Evolutionary conservation across 2,888 invertebrate species (phyloP).

Genomic region (Limulus polyphemus): DNA sequence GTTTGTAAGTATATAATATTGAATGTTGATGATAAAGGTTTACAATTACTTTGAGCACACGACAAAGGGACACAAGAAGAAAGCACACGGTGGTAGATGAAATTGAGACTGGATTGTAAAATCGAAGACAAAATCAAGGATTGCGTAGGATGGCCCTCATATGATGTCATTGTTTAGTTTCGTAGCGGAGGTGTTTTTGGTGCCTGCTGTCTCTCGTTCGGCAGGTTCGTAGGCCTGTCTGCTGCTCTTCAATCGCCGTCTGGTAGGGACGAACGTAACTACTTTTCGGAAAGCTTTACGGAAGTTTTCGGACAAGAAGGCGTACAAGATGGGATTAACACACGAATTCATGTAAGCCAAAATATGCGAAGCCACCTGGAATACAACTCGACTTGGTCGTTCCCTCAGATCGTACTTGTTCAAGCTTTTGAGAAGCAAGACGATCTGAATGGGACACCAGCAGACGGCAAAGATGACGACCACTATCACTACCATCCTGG

Average conservation of each 20-base stretch:
- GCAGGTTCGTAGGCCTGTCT: conserved; percentile 8
- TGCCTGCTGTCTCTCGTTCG: conserved; percentile 18
- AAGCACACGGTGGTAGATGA: no score
- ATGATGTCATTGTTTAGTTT: conserved; percentile 19
- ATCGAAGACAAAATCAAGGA: background rate
- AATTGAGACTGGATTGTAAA: no score
- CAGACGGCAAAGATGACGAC: conserved; percentile 84
- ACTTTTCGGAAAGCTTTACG: conserved; percentile 61
- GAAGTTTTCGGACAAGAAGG: conserved; percentile 87
- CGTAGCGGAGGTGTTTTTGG: conserved; percentile 14
- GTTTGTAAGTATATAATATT: no score
- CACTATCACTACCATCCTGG: conserved; percentile 79
- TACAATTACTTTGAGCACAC: no score
- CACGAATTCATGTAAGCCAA: conserved; percentile 83
- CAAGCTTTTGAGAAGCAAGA: conserved; percentile 61
- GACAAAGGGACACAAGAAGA: no score
- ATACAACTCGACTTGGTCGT: conserved; percentile 40
- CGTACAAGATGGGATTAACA: conserved; percentile 87
- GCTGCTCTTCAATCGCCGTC: conserved; percentile 1
- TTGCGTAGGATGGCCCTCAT: conserved; percentile 2
- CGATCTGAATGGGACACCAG: conserved; percentile 87
- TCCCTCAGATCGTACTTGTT: conserved; percentile 49
- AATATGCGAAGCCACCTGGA: conserved; percentile 34
- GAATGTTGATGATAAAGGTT: no score
- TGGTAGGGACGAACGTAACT: conserved; percentile 19